Conservation (phyloP, 2,888 invertebrate species). For the Ctenicera cuprea region DNA sequence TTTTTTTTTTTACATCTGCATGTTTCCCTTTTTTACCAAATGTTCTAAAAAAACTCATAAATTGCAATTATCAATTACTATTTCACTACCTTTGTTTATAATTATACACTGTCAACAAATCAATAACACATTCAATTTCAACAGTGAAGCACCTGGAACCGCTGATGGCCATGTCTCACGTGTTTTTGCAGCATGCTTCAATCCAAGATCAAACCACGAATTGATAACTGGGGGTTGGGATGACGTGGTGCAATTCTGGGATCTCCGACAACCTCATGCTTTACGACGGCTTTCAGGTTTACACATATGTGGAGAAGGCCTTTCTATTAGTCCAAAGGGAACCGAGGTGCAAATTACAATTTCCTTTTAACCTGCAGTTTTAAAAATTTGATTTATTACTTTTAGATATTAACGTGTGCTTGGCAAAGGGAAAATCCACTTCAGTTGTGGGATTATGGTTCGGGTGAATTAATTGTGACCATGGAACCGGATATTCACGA, state of each 20-base stretch:
- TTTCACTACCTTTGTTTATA: too few species aligned
- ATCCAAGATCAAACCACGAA: conserved; percentile 80
- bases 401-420: conserved; percentile 79
- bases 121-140: too few species aligned
- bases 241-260: conserved; percentile 81
- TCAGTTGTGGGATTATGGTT: conserved; percentile 81
- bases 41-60: too few species aligned
- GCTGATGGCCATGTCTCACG: conserved; percentile 79
- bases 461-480: conserved; percentile 78
- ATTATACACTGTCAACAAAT: too few species aligned
- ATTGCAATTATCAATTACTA: too few species aligned
- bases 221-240: conserved; percentile 83
- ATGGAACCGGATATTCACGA: conserved; percentile 75
- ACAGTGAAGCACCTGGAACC: conserved; percentile 45
- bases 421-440: conserved; percentile 79
- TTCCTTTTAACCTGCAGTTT: background rate
- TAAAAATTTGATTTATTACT: background rate
- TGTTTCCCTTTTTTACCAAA: too few species aligned
- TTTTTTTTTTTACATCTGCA: too few species aligned
- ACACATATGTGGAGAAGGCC: conserved; percentile 80
- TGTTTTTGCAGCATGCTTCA: conserved; percentile 80
- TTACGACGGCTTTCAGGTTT: conserved; percentile 77
- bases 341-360: conserved; percentile 24
- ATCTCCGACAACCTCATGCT: conserved; percentile 79
- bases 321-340: conserved; percentile 74